Conservation (phyloP, 2,888 invertebrate genomes). For the Serrognathus titanus region DNA sequence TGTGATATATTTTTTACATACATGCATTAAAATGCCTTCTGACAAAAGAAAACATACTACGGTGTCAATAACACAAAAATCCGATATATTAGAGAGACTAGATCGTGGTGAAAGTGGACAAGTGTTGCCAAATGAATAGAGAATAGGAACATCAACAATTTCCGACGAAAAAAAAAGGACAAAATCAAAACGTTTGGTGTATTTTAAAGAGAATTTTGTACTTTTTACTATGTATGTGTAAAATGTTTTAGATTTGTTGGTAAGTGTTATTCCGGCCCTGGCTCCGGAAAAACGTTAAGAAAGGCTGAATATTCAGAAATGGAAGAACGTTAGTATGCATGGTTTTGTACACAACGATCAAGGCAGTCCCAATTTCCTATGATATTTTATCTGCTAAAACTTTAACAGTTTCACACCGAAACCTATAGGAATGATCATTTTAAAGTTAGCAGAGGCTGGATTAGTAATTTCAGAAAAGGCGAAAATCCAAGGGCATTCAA, state of each 20-base stretch:
- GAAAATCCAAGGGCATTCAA: too few relatives aligned
- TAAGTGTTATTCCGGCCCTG: background rate
- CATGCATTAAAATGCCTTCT: too few relatives aligned
- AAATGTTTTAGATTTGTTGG: conserved; percentile 1
- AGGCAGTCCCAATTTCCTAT: conserved; percentile 6
- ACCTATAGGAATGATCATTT: conserved; percentile 10
- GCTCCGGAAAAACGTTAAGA: conserved; percentile 8
- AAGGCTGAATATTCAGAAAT: conserved; percentile 16
- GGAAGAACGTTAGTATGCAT: conserved; percentile 8
- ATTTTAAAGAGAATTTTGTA: too few relatives aligned
- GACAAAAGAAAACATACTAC: too few relatives aligned
- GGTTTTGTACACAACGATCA: conserved; percentile 13
- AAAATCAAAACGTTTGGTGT: conserved; percentile 7
- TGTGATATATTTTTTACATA: too few relatives aligned
- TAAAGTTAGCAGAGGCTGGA: conserved; percentile 14
- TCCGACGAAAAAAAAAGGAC: conserved; percentile 3
- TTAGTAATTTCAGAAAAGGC: conserved; percentile 15
- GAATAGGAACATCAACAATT: too few relatives aligned
- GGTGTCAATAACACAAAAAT: too few relatives aligned
- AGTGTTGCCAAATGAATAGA: too few relatives aligned
- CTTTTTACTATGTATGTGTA: background rate
- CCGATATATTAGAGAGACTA: too few relatives aligned
- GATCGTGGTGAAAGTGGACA: too few relatives aligned
- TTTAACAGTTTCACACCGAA: conserved; percentile 7
- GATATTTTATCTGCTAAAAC: conserved; percentile 8